A percentile compares a stretch with the other conserved stretches of the same genome.
Evolutionary conservation across 2,888 invertebrate species (phyloP).

Genomic region (Empis stercorea): DNA sequence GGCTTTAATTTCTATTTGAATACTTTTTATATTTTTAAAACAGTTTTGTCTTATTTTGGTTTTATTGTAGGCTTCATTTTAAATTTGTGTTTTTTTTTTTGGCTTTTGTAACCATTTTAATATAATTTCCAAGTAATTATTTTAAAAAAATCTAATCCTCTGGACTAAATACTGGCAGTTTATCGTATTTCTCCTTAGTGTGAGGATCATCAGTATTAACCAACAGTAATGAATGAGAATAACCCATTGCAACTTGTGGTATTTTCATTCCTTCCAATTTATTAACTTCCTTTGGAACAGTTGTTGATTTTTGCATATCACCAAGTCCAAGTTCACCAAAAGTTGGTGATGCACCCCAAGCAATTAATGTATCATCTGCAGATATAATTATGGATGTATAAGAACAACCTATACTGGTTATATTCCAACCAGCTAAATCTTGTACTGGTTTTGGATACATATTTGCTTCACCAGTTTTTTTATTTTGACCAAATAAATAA

Average conservation of each 20-base stretch:
- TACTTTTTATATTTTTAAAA: too few species aligned
- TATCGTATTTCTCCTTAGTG: conserved; percentile 41
- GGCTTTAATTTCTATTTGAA: too few species aligned
- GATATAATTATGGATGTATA: conserved; percentile 74
- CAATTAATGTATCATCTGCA: conserved; percentile 81
- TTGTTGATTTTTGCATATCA: conserved; percentile 75
- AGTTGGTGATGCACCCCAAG: conserved; percentile 90
- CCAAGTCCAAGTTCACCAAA: conserved; percentile 89
- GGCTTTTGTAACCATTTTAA: too few species aligned
- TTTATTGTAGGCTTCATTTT: too few species aligned
- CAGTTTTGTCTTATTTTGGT: too few species aligned
- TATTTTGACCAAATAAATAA: conserved; percentile 83
- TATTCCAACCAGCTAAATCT: conserved; percentile 83
- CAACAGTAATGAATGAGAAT: conserved; percentile 65
- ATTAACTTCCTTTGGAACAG: conserved; percentile 74
- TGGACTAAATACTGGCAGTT: conserved; percentile 39
- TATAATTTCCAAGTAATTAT: too few species aligned
- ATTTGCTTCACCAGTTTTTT: conserved; percentile 86
- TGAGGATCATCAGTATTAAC: conserved; percentile 42
- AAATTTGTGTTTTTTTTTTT: too few species aligned
- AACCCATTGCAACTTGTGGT: conserved; percentile 69
- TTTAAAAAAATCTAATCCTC: conserved; percentile 28
- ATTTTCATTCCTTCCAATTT: conserved; percentile 63
- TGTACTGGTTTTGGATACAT: conserved; percentile 95
- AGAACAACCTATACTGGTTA: conserved; percentile 70